phyloP scores from a whole-genome alignment of 2,888 invertebrate species.

The Prosapia bicincta region DNA sequence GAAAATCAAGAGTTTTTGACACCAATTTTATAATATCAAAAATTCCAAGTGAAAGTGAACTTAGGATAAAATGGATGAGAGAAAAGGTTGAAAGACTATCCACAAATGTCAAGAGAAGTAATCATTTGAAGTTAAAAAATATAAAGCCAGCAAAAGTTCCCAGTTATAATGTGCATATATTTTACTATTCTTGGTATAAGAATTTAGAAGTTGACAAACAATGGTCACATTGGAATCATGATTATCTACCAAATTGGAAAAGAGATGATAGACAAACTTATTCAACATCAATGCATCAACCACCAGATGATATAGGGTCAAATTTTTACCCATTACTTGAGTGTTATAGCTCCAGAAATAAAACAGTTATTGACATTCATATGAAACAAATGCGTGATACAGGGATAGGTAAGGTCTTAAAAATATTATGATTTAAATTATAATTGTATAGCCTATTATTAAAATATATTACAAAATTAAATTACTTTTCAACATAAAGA shows the following conservation, averaged over 20 bases:
- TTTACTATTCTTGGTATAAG: conserved; percentile 46
- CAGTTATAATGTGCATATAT: conserved; percentile 44
- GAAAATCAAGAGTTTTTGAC: background rate
- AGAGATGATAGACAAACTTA: conserved; percentile 47
- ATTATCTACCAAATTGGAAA: conserved; percentile 45
- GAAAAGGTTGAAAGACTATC: conserved; percentile 41
- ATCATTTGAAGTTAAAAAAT: conserved; percentile 28
- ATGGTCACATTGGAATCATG: conserved; percentile 45
- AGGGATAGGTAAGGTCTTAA: conserved; percentile 54
- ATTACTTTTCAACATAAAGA: too few relatives aligned
- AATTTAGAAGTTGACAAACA: conserved; percentile 42
- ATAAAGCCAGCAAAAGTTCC: conserved; percentile 30
- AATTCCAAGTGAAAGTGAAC: conserved; percentile 36
- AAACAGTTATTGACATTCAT: conserved; percentile 52
- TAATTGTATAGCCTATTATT: too few relatives aligned
- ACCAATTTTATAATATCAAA: conserved; percentile 9
- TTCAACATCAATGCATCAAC: conserved; percentile 50
- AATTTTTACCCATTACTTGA: conserved; percentile 54
- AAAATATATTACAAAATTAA: too few relatives aligned
- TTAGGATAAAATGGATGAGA: conserved; percentile 39
- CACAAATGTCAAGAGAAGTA: conserved; percentile 40
- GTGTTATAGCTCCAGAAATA: conserved; percentile 53
- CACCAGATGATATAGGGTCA: conserved; percentile 54
- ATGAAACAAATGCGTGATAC: conserved; percentile 57
- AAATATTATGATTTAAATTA: too few relatives aligned